Evolutionary conservation across 1,140 invertebrate species (phyloP), one percentile per base, ranked within the genome.

Genomic region (Drosophila truncata): DNA sequence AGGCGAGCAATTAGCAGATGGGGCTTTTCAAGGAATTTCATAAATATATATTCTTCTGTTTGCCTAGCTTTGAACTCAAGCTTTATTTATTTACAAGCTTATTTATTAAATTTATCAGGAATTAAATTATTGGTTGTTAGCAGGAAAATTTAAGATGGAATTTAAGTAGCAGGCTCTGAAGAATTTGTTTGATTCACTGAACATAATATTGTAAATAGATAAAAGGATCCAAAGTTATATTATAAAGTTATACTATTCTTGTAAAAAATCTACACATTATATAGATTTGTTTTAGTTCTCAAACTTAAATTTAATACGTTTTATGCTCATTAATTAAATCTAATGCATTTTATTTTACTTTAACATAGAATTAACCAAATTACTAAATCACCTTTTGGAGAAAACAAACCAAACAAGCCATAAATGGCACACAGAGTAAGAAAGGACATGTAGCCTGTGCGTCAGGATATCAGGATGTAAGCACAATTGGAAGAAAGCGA

Each of bases 401-500:
- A n/a, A 16, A 25, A 7, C 20, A 23, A 23, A 23, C 11, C 18
- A 20, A 31, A 13, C 6, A 13, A 20, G 3, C 20, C 20, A 16
- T 14, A 7, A 8, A 7, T 31, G 0, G 7, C 63, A 35, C 27
- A 29, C 37, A 3, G 31, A 7, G 18, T 41, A 2, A 2, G 1
- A 20, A 11, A 47, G 23, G n/a, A 25, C 39, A 35, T 23, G 42
- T 77, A 67, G 18, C 54, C 41, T 23, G 11, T 33, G 11, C 7
- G 14, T 8, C 25, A 35, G n/a, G 49, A 41, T n/a, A 33, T 42
- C 20, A 44, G 20, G 14, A 33, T 33, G 18, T 16, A 11, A 18
- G n/a, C 18, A 39, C 42, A 66, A 52, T 76, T 20, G 37, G 41
- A 31, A 39, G 50, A 78, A 65, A 65, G 72, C 33, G 54, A 66